These are phyloP conservation scores for Thera britannica DNA, from an alignment of 2,888 invertebrate species.

Conservation along the genomic window DNA sequence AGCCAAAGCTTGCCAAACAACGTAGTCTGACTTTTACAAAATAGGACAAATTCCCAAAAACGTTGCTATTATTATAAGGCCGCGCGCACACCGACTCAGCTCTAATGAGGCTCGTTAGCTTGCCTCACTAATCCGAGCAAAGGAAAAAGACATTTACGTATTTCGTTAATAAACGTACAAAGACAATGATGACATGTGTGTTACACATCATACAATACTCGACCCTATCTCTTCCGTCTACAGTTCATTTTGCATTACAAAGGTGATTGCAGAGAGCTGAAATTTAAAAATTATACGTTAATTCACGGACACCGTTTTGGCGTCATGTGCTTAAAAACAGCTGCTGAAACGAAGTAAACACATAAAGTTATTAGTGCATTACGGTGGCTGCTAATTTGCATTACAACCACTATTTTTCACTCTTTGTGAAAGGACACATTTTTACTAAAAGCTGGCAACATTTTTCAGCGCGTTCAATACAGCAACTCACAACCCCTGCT, in stretches of 20 bases:
- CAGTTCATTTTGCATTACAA: slow-evolving; percentile 23
- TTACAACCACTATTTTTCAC: slow-evolving; percentile 13
- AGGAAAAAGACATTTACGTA: slow-evolving; percentile 47
- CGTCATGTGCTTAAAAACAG: slow-evolving; percentile 33
- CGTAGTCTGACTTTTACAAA: slow-evolving; percentile 1
- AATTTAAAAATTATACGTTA: slow-evolving; percentile 35
- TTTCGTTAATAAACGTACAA: slow-evolving; percentile 42
- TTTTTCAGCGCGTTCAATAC: too few relatives aligned
- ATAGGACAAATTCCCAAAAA: slow-evolving; percentile 31
- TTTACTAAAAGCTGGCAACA: too few relatives aligned
- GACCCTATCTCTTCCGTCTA: slow-evolving; percentile 22
- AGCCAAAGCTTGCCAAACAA: neutral
- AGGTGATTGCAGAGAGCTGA: slow-evolving; percentile 4
- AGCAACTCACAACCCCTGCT: too few relatives aligned
- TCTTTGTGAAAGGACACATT: neutral
- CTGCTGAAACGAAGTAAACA: slow-evolving; percentile 31
- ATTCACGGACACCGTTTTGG: slow-evolving; percentile 30
- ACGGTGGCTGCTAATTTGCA: slow-evolving; percentile 28
- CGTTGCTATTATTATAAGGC: slow-evolving; percentile 38
- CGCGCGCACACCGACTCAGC: slow-evolving; percentile 39
- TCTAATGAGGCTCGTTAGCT: slow-evolving; percentile 61
- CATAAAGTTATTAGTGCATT: slow-evolving; percentile 40
- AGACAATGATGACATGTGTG: slow-evolving; percentile 40
- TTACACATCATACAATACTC: slow-evolving; percentile 24
- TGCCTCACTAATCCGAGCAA: slow-evolving; percentile 50